Conservation (phyloP, 2,113 vertebrate species). For the Xiphophorus couchianus region DNA sequence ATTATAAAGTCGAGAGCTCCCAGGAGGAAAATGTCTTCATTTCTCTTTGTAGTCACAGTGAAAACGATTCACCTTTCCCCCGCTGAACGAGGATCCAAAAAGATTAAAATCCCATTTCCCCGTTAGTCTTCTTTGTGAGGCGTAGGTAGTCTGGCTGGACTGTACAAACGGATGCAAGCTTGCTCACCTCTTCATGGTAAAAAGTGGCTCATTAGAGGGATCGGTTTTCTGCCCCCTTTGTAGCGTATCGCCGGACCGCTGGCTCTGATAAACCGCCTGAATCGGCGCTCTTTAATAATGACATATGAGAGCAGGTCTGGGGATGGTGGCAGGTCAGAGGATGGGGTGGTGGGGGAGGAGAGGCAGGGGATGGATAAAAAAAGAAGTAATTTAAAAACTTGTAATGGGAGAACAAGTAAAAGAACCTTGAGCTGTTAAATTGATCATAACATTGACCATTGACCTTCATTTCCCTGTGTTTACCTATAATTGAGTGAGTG, state of each 20-base stretch:
- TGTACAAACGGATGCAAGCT: constrained; percentile 33
- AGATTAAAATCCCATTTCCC: constrained; percentile 54
- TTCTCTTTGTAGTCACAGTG: not conserved
- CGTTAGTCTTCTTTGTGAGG: constrained; percentile 37
- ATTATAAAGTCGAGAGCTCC: not conserved
- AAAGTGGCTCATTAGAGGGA: constrained; percentile 58
- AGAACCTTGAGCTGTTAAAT: constrained; percentile 33
- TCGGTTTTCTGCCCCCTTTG: constrained; percentile 55
- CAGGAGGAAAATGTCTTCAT: not conserved
- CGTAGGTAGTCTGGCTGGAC: constrained; percentile 28
- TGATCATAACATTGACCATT: constrained; percentile 29
- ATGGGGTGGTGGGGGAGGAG: constrained; percentile 21
- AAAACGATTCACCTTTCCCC: constrained; percentile 11
- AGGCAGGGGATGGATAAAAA: constrained; percentile 32
- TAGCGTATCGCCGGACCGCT: constrained; percentile 50
- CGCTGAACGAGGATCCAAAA: constrained; percentile 33
- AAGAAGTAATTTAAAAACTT: constrained; percentile 35
- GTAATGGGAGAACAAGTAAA: constrained; percentile 33
- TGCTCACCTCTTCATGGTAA: constrained; percentile 64
- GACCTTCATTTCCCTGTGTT: constrained; percentile 35
- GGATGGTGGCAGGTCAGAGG: constrained; percentile 54
- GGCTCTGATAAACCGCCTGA: constrained; percentile 53
- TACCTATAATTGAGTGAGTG: constrained; percentile 40
- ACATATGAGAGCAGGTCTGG: constrained; percentile 54
- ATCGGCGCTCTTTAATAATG: constrained; percentile 62